Base-by-base conservation (phyloP, 2,888 invertebrate species). In the Xanthia icteritia region DNA sequence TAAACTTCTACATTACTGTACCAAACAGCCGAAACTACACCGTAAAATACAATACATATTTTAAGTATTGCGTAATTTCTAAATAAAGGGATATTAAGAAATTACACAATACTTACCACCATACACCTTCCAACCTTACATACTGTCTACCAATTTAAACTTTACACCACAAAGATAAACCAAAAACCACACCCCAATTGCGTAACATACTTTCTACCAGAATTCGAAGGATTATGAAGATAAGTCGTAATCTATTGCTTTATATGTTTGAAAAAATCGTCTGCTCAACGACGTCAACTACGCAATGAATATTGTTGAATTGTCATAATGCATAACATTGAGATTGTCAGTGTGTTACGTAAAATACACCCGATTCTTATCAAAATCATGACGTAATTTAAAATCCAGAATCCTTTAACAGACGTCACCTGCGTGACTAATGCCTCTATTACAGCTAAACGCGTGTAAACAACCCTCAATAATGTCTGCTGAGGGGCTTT, bases 401-500 rank as follows among this genome's bases (percentile, higher is more conserved):
- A 73, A 83, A 73, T 83, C 42, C 70, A 45, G 69, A 61, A 69
- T 71, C 71, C 70, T 86, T 65, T 60, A 61, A 60, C 61, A 66
- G 48, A 54, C 54, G 65, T 78, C 84, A 67, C 78, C 45, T 70
- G 73, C 82, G 86, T 86, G 86, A 90, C 76, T 83, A 88, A 89
- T 87, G 81, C 76, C 76, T 79, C 83, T 81, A 90, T 89, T 86
- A 88, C 79, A 79, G 58, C 70, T 81, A 81, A 84, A 81, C 76
- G 77, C 82, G 68, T 90, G 91, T 92, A 91, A 92, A 91, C 89
- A 88, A 84, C 82, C 88, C 88, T 85, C 89, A 90, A 92, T 89
- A 91, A 89, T 88, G 86, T 86, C 84, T 84, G 81, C 73, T 83
- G 88, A 88, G 87, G 31, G 78, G 91, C 91, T 92, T 93, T 92